Evolutionary conservation across 1,140 invertebrate genomes (phyloP), one percentile per base, ranked within the genome.

Genomic region (Drosophila kepulauana): DNA sequence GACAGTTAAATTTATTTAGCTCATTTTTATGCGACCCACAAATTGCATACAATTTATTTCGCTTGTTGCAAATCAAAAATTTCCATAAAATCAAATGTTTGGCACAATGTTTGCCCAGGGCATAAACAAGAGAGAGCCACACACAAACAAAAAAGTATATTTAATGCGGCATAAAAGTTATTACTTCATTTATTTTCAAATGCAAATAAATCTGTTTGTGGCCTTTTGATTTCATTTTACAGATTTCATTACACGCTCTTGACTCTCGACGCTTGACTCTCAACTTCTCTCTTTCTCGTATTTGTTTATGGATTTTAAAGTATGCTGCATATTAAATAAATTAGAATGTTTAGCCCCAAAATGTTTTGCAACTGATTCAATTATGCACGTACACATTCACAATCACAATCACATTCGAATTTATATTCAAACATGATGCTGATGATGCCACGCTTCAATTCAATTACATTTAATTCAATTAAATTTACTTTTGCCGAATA

Each of bases 61-160:
- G 84, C 82, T 87, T 87, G 82, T 87, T 87, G 85, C 82, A 87
- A 88, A 87, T 87, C 84, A 87, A 84, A 87, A 86, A 86, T 86
- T 85, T 79, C 84, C 82, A 86, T 86, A 86, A 86, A 82, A 81
- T 78, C 78, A 86, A 86, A 87, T 87, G 79, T 54, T 85, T 68
- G 64, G 45, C 63, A 67, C 70, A 74, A 74, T 74, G 71, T 75
- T 74, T 74, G 62, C 62, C 30, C 28, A 58, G 43, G 43, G 51
- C 69, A 65, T 63, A 70, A 56, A 61, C 59, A 69, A 46, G 33
- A 52, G 28, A 13, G 43, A 28, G n/a, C 28, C 46, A 20, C 8
- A 15, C 20, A 20, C 10, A 35, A 25, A 65, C 10, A 35, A 54
- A 65, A 43, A 65, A 41, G 35, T 49, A 80, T 78, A 81, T 82